Percentiles rank a stretch among this genome's conserved stretches.
Conservation (phyloP, 2,888 invertebrate genomes). For the Hyalella azteca region DNA sequence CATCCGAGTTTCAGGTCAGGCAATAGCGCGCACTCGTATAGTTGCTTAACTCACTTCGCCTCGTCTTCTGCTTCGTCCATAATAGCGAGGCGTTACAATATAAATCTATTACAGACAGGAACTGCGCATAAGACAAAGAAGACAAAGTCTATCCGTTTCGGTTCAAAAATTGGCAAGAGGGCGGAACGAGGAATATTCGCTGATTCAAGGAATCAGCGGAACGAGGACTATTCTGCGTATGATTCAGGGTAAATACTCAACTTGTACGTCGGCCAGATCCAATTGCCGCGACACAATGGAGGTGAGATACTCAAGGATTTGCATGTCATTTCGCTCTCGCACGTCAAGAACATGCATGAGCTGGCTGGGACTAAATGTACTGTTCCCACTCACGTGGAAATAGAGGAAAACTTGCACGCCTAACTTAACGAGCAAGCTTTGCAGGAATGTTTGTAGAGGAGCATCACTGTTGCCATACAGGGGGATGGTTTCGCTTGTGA, state of each 20-base stretch:
- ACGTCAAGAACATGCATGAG: constrained; percentile 8
- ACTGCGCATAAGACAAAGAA: no score
- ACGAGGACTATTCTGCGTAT: no score
- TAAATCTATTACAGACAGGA: no score
- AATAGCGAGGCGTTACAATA: no score
- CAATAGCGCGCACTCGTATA: no score
- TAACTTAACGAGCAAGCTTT: constrained; percentile 47
- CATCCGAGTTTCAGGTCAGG: no score
- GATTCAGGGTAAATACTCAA: constrained; percentile 14
- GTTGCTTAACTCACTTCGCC: no score
- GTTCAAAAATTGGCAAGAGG: no score
- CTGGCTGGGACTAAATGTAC: neutral
- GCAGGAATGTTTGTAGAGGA: constrained; percentile 49
- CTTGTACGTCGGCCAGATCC: constrained; percentile 22
- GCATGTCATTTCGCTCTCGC: constrained; percentile 20
- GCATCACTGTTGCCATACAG: constrained; percentile 38
- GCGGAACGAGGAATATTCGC: no score
- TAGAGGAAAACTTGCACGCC: constrained; percentile 53
- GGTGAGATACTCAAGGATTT: constrained; percentile 29
- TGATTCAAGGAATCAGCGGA: no score
- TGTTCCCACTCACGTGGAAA: constrained; percentile 37
- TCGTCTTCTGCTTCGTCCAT: no score
- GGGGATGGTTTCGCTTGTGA: neutral
- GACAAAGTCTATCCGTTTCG: no score
- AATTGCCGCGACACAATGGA: constrained; percentile 11